These are phyloP conservation scores for Sebastes oblongus DNA, from an alignment of 2,797 vertebrate genomes.

Conservation along the genomic window DNA sequence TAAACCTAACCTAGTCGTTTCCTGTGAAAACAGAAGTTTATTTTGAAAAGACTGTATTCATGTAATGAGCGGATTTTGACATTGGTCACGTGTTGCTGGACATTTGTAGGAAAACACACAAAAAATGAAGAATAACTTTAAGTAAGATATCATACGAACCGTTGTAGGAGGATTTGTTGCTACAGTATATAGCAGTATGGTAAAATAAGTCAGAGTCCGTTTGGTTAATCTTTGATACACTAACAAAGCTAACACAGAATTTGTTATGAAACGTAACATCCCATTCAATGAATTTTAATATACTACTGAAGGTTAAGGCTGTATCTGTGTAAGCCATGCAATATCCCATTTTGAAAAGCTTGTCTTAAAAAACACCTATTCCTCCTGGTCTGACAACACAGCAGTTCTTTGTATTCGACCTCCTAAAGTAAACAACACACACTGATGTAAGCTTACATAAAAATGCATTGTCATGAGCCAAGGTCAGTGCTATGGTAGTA, in stretches of 20 bases:
- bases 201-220: background rate
- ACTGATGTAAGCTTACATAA: slow-evolving; percentile 24
- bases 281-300: background rate
- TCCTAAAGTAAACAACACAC: slow-evolving; percentile 7
- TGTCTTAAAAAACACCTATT: background rate
- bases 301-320: background rate
- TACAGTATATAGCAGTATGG: too few relatives aligned
- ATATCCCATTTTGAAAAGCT: background rate
- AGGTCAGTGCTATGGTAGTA: slow-evolving; percentile 12
- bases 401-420: slow-evolving; percentile 11
- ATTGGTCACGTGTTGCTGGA: too few relatives aligned
- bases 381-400: background rate
- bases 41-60: too few relatives aligned
- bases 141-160: too few relatives aligned
- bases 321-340: background rate
- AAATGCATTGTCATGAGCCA: slow-evolving; percentile 42
- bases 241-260: background rate
- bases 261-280: background rate
- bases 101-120: too few relatives aligned
- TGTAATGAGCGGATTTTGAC: too few relatives aligned
- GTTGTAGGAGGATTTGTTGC: too few relatives aligned
- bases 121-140: too few relatives aligned
- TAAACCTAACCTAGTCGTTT: too few relatives aligned
- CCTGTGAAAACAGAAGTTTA: too few relatives aligned
- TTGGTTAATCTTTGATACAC: background rate